phyloP scores from a whole-genome alignment of 2,113 vertebrate species.

The Pogonocichla stellata region DNA sequence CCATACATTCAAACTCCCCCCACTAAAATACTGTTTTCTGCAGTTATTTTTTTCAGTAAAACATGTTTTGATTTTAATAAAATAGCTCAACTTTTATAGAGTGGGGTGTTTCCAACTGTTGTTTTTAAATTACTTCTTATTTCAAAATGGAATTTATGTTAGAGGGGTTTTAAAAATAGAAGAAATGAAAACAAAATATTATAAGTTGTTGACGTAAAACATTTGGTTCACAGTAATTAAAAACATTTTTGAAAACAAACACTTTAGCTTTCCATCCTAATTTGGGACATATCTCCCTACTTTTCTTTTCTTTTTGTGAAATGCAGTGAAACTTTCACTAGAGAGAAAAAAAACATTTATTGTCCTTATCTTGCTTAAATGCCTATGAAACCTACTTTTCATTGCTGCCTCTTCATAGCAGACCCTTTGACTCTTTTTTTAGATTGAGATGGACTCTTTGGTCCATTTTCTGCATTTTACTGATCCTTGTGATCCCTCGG shows the following conservation, averaged over 20 bases:
- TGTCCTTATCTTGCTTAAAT: neutral
- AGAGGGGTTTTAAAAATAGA: constrained; percentile 24
- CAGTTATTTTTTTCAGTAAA: neutral
- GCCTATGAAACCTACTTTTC: neutral
- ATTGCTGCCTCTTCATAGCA: neutral
- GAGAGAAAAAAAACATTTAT: neutral
- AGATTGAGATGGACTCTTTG: neutral
- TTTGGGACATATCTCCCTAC: neutral
- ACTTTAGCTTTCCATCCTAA: constrained; percentile 1
- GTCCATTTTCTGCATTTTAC: neutral
- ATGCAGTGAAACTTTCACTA: neutral
- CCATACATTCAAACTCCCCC: neutral
- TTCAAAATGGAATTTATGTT: constrained; percentile 18
- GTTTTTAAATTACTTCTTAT: neutral
- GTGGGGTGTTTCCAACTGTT: constrained; percentile 23
- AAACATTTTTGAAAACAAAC: constrained; percentile 41
- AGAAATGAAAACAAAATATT: constrained; percentile 47
- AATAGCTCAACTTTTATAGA: constrained; percentile 13
- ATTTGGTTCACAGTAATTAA: constrained; percentile 42
- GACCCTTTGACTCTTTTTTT: neutral
- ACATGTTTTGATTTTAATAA: constrained; percentile 2
- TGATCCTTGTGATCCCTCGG: neutral
- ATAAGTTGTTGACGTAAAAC: constrained; percentile 44
- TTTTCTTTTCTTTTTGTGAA: neutral
- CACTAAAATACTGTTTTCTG: neutral